Base-by-base conservation (phyloP, 2,113 vertebrate genomes). In the Oncorhynchus nerka region DNA sequence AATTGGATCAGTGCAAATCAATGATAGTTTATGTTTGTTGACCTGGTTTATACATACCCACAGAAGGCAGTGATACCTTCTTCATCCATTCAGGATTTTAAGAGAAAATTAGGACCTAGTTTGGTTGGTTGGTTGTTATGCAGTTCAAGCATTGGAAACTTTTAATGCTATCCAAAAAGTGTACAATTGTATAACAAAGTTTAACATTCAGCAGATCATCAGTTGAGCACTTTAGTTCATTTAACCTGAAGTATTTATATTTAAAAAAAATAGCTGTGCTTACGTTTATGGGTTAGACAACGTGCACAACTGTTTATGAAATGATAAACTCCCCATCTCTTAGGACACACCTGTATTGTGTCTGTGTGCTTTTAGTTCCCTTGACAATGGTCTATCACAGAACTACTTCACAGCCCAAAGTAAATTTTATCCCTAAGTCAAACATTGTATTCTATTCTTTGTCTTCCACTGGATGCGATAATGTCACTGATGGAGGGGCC, bases 401-500 rank as follows among this genome's bases (percentile, higher is more conserved):
- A 79, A 0, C 51, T 74, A 68, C 78, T 70, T 72, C 0, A 51
- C 67, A 22, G 70, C 49, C 49, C 76, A 75, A 75, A 5, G 69
- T 59, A 71, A 59, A 66, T 76, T 84, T 81, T 79, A 76, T 55
- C 45, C 3, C 11, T 45, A 71, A 79, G 78, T 81, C 73, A 85
- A 82, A 79, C 77, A 74, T 4, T 48, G 34, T 13, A 22, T 20
- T 48, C 34, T 20, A 13, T 49, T 70, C 68, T 49, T 11, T 9
- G 34, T 24, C 68, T 19, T 19, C 2, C 26, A 15, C 13, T 32
- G 32, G 32, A 8, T 28, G n/a, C 68, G 22, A n/a, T 48, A 11
- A 49, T 68, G 28, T 70, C 45, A 70, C 68, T 49, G 67, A 34
- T 68, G 67, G 32, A 20, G 8, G 32, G 30, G 3, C 26, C 66